These are phyloP conservation scores for Orius insidiosus DNA, from an alignment of 1,140 invertebrate genomes.

Conservation along the genomic window DNA sequence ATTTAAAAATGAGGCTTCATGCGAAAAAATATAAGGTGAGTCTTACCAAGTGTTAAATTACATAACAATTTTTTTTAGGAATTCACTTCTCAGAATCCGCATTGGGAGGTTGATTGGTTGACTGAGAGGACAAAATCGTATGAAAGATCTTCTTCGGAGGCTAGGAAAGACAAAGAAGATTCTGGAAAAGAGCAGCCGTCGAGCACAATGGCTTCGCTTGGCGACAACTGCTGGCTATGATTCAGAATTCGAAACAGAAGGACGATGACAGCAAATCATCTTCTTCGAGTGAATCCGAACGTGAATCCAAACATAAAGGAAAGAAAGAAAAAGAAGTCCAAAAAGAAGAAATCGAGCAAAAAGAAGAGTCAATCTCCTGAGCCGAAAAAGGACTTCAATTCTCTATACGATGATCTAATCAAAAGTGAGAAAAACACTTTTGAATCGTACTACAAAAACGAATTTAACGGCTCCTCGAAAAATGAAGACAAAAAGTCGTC, in stretches of 20 bases:
- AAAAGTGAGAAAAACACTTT: too few relatives aligned
- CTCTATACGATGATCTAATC: too few relatives aligned
- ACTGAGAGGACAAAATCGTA: conserved; percentile 55
- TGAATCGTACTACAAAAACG: not conserved
- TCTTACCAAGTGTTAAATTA: conserved; percentile 23
- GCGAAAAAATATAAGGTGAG: conserved; percentile 63
- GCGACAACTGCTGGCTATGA: conserved; percentile 13
- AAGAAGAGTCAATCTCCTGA: not conserved
- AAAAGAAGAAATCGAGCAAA: conserved; percentile 12
- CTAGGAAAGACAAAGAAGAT: conserved; percentile 18
- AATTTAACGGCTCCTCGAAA: not conserved
- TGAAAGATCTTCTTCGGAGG: conserved; percentile 28
- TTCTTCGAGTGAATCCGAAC: too few relatives aligned
- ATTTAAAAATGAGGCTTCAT: conserved; percentile 59
- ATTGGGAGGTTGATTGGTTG: conserved; percentile 72
- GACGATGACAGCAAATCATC: conserved; percentile 12
- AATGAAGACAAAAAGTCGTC: not conserved
- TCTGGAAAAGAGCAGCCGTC: not conserved
- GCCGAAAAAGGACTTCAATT: conserved; percentile 1
- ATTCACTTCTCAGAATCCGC: conserved; percentile 60
- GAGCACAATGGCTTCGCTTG: not conserved
- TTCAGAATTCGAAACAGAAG: conserved; percentile 18
- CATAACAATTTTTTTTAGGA: conserved; percentile 30
- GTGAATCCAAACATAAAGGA: conserved; percentile 18
- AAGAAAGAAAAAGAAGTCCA: conserved; percentile 12